phyloP scores from a whole-genome alignment of 2,113 vertebrate species.

The Castor canadensis region DNA sequence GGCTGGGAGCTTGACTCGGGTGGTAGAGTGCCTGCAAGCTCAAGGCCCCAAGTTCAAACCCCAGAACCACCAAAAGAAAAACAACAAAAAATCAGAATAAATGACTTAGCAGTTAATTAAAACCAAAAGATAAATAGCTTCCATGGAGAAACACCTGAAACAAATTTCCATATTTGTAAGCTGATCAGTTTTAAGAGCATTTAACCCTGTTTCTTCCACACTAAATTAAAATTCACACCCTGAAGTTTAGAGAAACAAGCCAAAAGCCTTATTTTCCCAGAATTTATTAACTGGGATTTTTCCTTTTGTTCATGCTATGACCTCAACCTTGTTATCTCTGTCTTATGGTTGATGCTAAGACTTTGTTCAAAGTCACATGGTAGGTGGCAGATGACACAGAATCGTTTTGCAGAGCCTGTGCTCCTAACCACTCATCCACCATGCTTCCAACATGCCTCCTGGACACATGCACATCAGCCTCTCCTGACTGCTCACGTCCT shows the following conservation, averaged over 20 bases:
- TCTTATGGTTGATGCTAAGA: neutral
- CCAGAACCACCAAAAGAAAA: neutral
- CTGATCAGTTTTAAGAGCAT: neutral
- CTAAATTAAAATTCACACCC: constrained; percentile 11
- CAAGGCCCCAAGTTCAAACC: too few species aligned
- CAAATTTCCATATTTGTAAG: neutral
- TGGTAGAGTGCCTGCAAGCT: too few species aligned
- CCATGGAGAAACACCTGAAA: neutral
- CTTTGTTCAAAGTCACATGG: neutral
- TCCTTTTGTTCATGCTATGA: neutral
- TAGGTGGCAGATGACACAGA: neutral
- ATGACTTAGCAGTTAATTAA: neutral
- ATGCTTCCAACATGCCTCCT: neutral
- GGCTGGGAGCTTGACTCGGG: too few species aligned
- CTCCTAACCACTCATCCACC: neutral
- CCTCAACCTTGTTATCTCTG: neutral
- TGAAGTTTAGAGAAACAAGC: neutral
- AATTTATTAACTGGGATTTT: neutral
- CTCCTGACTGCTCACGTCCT: neutral
- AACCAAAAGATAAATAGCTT: constrained; percentile 15
- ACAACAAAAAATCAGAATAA: too few species aligned
- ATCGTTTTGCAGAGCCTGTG: neutral
- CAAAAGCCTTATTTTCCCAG: neutral
- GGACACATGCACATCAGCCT: neutral
- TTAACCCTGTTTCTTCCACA: neutral